Percentiles rank a stretch among this genome's conserved stretches.
These are phyloP conservation scores for Saguinus oedipus DNA, from an alignment of 2,797 vertebrate genomes.

Conservation along the genomic window DNA sequence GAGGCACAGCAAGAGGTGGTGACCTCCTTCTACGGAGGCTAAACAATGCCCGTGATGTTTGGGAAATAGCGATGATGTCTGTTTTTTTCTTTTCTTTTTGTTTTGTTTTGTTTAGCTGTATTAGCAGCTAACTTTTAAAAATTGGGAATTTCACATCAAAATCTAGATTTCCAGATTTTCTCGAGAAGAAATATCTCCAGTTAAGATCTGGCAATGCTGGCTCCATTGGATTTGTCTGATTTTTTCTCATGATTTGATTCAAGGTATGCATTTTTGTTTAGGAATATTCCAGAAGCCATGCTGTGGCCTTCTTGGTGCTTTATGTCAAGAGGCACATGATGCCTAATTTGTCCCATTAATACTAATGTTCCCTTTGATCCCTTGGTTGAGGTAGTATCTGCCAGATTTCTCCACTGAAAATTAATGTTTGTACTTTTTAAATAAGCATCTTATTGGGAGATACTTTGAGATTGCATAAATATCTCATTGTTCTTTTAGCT, in stretches of 20 bases:
- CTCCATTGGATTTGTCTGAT: background rate
- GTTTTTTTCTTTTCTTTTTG: background rate
- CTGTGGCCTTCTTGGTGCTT: background rate
- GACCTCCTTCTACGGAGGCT: no score
- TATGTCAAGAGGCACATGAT: background rate
- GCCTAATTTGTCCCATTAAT: background rate
- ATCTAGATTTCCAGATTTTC: background rate
- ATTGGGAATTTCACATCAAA: background rate
- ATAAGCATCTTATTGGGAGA: background rate
- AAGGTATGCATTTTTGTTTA: background rate
- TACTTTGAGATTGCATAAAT: background rate
- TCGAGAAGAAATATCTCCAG: background rate
- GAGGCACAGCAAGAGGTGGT: background rate
- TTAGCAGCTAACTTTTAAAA: background rate
- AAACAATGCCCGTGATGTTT: background rate
- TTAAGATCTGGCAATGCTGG: background rate
- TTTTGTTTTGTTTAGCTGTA: background rate
- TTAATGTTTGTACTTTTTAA: background rate
- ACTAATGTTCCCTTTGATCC: background rate
- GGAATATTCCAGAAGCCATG: background rate
- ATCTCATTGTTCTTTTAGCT: slow-evolving; percentile 6
- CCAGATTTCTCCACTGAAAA: background rate
- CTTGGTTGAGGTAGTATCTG: background rate
- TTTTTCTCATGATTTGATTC: background rate
- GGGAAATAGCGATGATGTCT: background rate